Percentiles rank a stretch among this genome's conserved stretches.
Evolutionary conservation across 1,140 invertebrate species (phyloP).

Genomic region (Agraylea sexmaculata): DNA sequence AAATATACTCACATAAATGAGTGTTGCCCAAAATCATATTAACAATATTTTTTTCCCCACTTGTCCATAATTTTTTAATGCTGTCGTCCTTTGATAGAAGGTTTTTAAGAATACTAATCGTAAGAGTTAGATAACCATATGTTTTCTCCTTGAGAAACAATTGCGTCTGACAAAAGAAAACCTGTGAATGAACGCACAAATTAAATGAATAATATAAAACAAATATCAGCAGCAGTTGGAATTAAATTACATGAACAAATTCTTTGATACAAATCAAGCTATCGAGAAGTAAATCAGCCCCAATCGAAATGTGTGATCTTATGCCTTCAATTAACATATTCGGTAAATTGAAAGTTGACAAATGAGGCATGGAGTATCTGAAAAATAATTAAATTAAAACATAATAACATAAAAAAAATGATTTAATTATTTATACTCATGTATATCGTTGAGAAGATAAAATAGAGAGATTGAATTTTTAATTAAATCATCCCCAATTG

Average conservation of each 20-base stretch:
- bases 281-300: slow-evolving; percentile 11
- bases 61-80: slow-evolving; percentile 9
- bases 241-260: slow-evolving; percentile 14
- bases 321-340: slow-evolving; percentile 14
- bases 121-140: slow-evolving; percentile 12
- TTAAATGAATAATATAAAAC: background rate
- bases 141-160: background rate
- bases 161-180: slow-evolving; percentile 7
- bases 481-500: slow-evolving; percentile 12
- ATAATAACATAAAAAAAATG: background rate
- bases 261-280: slow-evolving; percentile 11
- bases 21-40: slow-evolving; percentile 14
- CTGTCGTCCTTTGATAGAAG: slow-evolving; percentile 7
- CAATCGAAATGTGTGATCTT: slow-evolving; percentile 14
- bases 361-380: slow-evolving; percentile 12
- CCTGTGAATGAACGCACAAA: slow-evolving; percentile 9
- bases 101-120: slow-evolving; percentile 11
- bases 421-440: slow-evolving; percentile 7
- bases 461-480: slow-evolving; percentile 8
- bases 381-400: slow-evolving; percentile 4
- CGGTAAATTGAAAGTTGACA: slow-evolving; percentile 5
- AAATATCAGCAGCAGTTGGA: background rate
- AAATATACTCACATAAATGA: slow-evolving; percentile 13
- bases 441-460: slow-evolving; percentile 2
- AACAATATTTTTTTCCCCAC: slow-evolving; percentile 14